Evolutionary conservation across 2,113 vertebrate species (phyloP).

Genomic region (Butastur rufipennis): DNA sequence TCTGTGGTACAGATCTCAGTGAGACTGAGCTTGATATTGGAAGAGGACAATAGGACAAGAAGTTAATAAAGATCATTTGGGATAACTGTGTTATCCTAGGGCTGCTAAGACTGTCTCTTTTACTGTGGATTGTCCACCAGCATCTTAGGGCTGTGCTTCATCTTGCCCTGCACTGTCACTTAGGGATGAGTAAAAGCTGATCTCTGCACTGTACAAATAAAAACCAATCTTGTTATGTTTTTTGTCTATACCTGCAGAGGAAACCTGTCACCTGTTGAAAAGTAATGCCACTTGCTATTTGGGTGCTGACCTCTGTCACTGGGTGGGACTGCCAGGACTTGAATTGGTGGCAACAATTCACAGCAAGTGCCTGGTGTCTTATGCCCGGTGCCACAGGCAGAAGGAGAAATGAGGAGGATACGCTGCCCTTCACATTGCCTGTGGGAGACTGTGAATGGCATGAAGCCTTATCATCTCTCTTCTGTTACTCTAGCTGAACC

Average conservation of each 20-base stretch:
- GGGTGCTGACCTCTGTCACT: neutral
- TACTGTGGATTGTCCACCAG: neutral
- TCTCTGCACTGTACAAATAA: neutral
- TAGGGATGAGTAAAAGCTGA: neutral
- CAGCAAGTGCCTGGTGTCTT: fast-evolving
- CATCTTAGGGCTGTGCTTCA: neutral
- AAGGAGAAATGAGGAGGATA: neutral
- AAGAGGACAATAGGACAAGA: neutral
- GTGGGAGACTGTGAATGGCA: fast-evolving
- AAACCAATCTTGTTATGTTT: neutral
- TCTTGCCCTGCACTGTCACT: neutral
- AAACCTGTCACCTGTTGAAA: neutral
- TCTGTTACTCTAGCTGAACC: neutral
- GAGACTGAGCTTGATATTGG: neutral
- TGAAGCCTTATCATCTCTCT: neutral
- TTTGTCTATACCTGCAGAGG: neutral
- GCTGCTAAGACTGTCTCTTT: neutral
- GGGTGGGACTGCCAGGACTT: neutral
- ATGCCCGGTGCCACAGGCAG: neutral
- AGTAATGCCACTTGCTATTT: neutral
- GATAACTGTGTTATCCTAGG: neutral
- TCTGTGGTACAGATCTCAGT: neutral
- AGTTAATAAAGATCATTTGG: neutral
- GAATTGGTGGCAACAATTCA: neutral
- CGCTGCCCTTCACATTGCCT: neutral